Evolutionary conservation across 2,888 invertebrate species (phyloP).

Genomic region (Himalopsyche anomala): DNA sequence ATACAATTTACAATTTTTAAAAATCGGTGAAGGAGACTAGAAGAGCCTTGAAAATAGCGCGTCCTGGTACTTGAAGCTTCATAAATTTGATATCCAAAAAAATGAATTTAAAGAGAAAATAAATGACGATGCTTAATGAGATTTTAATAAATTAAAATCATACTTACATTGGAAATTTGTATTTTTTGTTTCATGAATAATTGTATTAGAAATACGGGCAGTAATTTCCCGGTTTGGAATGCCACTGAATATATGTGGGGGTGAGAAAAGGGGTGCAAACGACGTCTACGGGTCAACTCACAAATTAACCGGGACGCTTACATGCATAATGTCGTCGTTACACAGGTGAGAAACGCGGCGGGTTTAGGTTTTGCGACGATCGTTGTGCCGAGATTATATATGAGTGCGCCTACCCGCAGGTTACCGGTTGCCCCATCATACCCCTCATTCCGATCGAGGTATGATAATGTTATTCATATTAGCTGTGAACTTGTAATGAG

Average conservation of each 20-base stretch:
- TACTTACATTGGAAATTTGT: too few species aligned
- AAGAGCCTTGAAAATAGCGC: too few species aligned
- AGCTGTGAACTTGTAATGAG: conserved; percentile 27
- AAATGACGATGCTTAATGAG: too few species aligned
- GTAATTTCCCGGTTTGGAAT: neutral
- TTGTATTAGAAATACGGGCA: too few species aligned
- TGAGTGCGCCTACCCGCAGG: conserved; percentile 36
- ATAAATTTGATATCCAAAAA: too few species aligned
- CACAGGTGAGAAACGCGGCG: conserved; percentile 41
- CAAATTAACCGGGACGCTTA: conserved; percentile 42
- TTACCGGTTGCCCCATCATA: conserved; percentile 18
- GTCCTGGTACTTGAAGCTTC: too few species aligned
- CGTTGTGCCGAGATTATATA: conserved; percentile 38
- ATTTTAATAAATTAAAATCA: too few species aligned
- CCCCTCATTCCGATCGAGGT: conserved; percentile 1
- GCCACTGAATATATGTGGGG: conserved; percentile 13
- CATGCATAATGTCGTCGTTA: conserved; percentile 43
- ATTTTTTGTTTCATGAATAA: too few species aligned
- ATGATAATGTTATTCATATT: conserved; percentile 43
- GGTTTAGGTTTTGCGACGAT: conserved; percentile 43
- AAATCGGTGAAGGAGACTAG: too few species aligned
- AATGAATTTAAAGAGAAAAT: too few species aligned
- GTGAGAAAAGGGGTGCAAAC: conserved; percentile 15
- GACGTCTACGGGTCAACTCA: conserved; percentile 43
- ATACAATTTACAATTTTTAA: too few species aligned